A percentile compares a stretch with the other conserved stretches of the same genome.
These are phyloP conservation scores for Deilephila porcellus DNA, from an alignment of 2,888 invertebrate species.

Conservation along the genomic window DNA sequence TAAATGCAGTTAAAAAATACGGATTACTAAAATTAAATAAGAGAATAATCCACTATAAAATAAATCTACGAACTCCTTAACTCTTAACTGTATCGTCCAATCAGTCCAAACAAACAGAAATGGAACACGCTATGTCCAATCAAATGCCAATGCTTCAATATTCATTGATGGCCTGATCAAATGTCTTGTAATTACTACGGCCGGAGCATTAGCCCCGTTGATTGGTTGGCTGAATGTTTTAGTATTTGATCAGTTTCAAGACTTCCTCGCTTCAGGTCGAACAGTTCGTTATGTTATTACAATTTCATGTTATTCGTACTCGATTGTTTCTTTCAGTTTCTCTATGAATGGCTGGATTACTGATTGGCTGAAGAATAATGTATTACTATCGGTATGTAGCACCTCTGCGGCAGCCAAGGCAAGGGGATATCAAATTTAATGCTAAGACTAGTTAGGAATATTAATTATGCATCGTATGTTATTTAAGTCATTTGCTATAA, in stretches of 20 bases:
- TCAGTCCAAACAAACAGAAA: constrained; percentile 23
- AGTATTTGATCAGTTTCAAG: constrained; percentile 26
- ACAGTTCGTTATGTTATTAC: too few species aligned
- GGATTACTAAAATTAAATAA: not conserved
- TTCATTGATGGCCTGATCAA: constrained; percentile 26
- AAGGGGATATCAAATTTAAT: too few species aligned
- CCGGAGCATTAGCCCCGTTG: constrained; percentile 26
- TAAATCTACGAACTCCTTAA: not conserved
- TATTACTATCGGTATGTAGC: too few species aligned
- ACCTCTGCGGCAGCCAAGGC: too few species aligned
- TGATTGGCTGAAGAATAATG: too few species aligned
- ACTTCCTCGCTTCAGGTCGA: constrained; percentile 1
- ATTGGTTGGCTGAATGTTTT: constrained; percentile 25
- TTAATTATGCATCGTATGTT: too few species aligned
- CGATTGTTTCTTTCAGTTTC: too few species aligned
- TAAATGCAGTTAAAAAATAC: too few species aligned
- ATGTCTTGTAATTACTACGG: constrained; percentile 27
- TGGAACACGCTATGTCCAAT: constrained; percentile 20
- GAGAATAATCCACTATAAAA: not conserved
- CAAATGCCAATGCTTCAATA: constrained; percentile 27
- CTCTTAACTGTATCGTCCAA: constrained; percentile 1
- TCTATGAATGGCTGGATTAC: too few species aligned
- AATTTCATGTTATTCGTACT: not conserved
- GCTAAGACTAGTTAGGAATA: too few species aligned
- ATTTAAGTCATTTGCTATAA: too few species aligned